These are phyloP conservation scores for Cordilura impudica DNA, from an alignment of 2,888 invertebrate genomes.

Conservation along the genomic window DNA sequence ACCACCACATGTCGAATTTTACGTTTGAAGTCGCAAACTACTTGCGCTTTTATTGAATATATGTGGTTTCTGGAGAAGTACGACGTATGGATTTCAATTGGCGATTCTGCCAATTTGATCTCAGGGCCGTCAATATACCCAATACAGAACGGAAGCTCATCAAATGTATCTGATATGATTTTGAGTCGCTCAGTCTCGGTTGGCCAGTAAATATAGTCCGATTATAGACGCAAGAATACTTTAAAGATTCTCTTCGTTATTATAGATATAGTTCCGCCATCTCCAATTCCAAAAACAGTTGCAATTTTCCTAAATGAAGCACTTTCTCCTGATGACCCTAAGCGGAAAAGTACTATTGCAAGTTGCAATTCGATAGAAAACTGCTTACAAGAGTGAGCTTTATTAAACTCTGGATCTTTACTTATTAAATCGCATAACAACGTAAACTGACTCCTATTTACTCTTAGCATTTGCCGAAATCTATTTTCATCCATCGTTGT, in stretches of 20 bases:
- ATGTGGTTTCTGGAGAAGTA: slow-evolving; percentile 18
- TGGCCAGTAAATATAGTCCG: slow-evolving; percentile 37
- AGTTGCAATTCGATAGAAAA: slow-evolving; percentile 16
- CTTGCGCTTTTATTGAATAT: slow-evolving; percentile 14
- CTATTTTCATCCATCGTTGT: not conserved
- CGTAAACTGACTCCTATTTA: not conserved
- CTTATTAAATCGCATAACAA: not conserved
- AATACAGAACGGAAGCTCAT: too few relatives aligned
- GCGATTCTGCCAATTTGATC: slow-evolving; percentile 7
- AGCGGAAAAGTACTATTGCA: slow-evolving; percentile 2
- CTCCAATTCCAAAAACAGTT: slow-evolving; percentile 26
- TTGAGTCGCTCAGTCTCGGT: slow-evolving; percentile 27
- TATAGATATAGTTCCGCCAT: slow-evolving; percentile 18
- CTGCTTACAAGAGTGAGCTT: slow-evolving; percentile 4
- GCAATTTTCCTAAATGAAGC: not conserved
- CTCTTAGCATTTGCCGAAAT: slow-evolving; percentile 8
- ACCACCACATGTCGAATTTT: slow-evolving; percentile 25
- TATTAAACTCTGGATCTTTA: not conserved
- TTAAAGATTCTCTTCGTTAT: not conserved
- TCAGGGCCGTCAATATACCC: slow-evolving; percentile 8
- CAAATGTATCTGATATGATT: slow-evolving; percentile 32
- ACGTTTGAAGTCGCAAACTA: slow-evolving; percentile 30
- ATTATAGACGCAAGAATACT: not conserved
- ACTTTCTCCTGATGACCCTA: not conserved
- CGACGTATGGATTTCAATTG: not conserved